Evolutionary conservation across 1,140 invertebrate genomes (phyloP), one percentile per base, ranked within the genome.

Genomic region (Holotrichia oblita): DNA sequence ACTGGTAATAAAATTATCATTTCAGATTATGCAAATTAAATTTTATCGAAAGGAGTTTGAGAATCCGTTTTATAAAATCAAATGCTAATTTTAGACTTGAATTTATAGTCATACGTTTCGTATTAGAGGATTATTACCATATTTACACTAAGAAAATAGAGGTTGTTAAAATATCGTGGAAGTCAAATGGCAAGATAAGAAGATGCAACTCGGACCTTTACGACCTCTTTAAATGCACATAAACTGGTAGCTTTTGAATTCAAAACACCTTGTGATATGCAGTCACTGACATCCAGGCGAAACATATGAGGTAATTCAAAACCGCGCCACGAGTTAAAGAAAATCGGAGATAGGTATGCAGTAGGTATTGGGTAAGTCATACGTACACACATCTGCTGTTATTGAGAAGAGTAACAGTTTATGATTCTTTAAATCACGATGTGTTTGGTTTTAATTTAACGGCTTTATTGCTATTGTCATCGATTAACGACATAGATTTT

Each of bases 231-330:
- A 55, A 17, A 55, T 55, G 48, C 14, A 55, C 48, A 55, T 55
- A 55, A 55, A 55, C 48, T 55, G 48, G 14, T 55, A 17, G n/a
- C 17, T 14, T 55, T 55, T 55, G 48, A 55, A 55, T 55, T 55
- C 48, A 55, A 55, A 55, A 17, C 12, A 55, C 48, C 48, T 55
- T 55, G 6, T 55, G 17, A 55, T 55, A 55, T 55, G 48, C 48
- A n/a, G 2, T 55, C 48, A 55, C 14, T n/a, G 48, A 55, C 48
- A 17, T 17, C 6, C 17, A 55, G 14, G 48, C 14, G 6, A 55
- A 55, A 55, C n/a, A 55, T 55, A 55, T 17, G 48, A n/a, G 48
- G 48, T 55, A 55, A 55, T 55, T 55, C 48, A 55, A 55, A 55
- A 17, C 48, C 48, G 48, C 48, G n/a, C 14, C 17, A 17, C 12